A percentile compares a stretch with the other conserved stretches of the same genome.
Evolutionary conservation across 2,888 invertebrate genomes (phyloP).

Genomic region (Agelastica alni): DNA sequence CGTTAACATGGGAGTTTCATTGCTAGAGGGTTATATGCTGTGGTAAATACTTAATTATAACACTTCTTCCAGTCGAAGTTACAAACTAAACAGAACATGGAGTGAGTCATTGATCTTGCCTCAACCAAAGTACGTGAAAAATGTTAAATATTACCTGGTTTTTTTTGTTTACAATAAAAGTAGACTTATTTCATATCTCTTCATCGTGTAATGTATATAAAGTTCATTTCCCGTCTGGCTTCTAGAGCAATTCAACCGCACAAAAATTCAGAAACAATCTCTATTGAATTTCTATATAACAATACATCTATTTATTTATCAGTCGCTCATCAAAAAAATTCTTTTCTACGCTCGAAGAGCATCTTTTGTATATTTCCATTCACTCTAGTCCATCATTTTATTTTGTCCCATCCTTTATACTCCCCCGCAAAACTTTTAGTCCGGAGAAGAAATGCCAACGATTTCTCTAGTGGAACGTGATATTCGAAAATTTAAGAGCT

Average conservation of each 20-base stretch:
- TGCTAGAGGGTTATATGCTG: too few relatives aligned
- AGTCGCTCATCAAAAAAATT: conserved; percentile 38
- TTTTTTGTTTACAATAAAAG: too few relatives aligned
- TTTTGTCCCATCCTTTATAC: conserved; percentile 3
- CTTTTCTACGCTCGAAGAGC: conserved; percentile 41
- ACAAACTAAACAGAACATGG: too few relatives aligned
- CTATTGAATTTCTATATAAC: conserved; percentile 21
- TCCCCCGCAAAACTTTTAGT: conserved; percentile 2
- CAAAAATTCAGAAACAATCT: conserved; percentile 22
- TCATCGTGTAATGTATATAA: neutral
- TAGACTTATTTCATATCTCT: neutral
- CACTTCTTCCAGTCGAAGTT: too few relatives aligned
- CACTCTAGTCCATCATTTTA: conserved; percentile 30
- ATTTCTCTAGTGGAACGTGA: too few relatives aligned
- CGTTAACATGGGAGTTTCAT: too few relatives aligned
- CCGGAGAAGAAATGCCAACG: too few relatives aligned
- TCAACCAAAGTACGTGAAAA: too few relatives aligned
- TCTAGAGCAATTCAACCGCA: neutral
- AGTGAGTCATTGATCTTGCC: too few relatives aligned
- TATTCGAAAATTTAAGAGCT: too few relatives aligned
- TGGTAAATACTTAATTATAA: too few relatives aligned
- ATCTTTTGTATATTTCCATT: conserved; percentile 36
- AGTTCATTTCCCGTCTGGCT: conserved; percentile 6
- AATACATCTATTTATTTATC: conserved; percentile 44
- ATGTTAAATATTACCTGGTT: too few relatives aligned